Evolutionary conservation across 2,888 invertebrate genomes (phyloP).

Genomic region (Congeria kusceri): DNA sequence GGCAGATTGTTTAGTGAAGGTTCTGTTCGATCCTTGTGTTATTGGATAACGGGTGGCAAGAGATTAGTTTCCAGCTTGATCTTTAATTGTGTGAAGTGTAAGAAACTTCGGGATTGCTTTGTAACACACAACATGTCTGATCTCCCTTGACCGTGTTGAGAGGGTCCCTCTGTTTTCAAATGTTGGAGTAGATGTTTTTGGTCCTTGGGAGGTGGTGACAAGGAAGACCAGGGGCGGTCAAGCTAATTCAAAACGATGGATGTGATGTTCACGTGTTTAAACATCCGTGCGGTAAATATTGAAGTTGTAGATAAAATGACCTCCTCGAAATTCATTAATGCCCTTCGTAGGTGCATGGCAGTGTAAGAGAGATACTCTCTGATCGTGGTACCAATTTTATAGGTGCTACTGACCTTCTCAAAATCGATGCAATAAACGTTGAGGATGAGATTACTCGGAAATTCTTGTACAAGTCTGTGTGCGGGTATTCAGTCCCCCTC

Average conservation of each 20-base stretch:
- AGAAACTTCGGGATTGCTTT: slow-evolving; percentile 35
- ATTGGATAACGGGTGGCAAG: slow-evolving; percentile 44
- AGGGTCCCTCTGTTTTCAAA: background rate
- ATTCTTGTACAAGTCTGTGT: slow-evolving; percentile 11
- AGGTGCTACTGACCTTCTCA: too few species aligned
- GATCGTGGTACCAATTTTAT: background rate
- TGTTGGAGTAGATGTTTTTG: slow-evolving; percentile 27
- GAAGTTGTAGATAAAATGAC: too few species aligned
- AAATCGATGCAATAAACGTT: too few species aligned
- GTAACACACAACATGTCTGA: slow-evolving; percentile 47
- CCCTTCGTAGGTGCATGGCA: too few species aligned
- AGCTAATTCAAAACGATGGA: background rate
- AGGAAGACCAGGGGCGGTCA: slow-evolving; percentile 13
- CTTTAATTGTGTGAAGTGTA: slow-evolving; percentile 42
- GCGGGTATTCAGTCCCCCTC: slow-evolving; percentile 36
- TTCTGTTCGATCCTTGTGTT: slow-evolving; percentile 41
- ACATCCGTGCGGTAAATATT: too few species aligned
- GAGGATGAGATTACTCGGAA: slow-evolving; percentile 11
- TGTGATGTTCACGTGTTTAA: too few species aligned
- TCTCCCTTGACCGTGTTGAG: slow-evolving; percentile 33
- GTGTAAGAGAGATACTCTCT: too few species aligned
- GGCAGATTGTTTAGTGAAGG: slow-evolving; percentile 54
- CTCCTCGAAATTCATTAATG: too few species aligned
- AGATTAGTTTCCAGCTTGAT: slow-evolving; percentile 29
- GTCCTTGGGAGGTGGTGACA: slow-evolving; percentile 16